Evolutionary conservation across 1,140 invertebrate genomes (phyloP).

Genomic region (Ostrea denselamellosa): DNA sequence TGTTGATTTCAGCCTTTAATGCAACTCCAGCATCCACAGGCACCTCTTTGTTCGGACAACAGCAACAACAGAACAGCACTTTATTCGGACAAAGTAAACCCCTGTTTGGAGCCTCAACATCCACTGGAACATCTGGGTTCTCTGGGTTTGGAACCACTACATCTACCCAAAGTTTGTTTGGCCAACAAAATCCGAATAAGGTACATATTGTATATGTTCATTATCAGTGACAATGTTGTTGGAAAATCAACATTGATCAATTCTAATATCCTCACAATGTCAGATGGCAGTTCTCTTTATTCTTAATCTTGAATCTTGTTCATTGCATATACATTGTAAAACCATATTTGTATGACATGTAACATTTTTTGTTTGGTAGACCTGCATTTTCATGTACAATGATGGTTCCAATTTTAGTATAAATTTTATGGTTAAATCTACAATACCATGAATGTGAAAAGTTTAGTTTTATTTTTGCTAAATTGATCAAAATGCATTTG

Average conservation of each 20-base stretch:
- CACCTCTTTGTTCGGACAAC: constrained; percentile 57
- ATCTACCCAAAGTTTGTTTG: constrained; percentile 68
- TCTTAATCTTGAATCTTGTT: too few species aligned
- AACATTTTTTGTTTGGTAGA: too few species aligned
- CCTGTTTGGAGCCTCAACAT: constrained; percentile 69
- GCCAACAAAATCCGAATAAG: constrained; percentile 63
- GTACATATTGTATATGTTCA: constrained; percentile 40
- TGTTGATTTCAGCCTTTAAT: constrained; percentile 40
- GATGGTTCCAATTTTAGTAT: too few species aligned
- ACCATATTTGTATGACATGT: too few species aligned
- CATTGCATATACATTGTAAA: too few species aligned
- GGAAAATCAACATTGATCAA: too few species aligned
- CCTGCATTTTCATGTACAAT: too few species aligned
- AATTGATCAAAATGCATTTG: neutral
- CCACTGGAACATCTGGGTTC: constrained; percentile 63
- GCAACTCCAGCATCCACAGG: constrained; percentile 47
- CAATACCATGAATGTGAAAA: neutral
- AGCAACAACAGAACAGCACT: constrained; percentile 56
- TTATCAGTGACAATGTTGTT: too few species aligned
- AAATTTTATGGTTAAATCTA: too few species aligned
- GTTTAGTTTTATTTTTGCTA: neutral
- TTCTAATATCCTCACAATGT: too few species aligned
- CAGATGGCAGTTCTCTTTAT: too few species aligned
- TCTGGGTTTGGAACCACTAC: constrained; percentile 70
- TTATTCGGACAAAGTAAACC: constrained; percentile 75